Percentiles rank a stretch among this genome's conserved stretches.
These are phyloP conservation scores for Pseudanteris insignis DNA, from an alignment of 2,888 invertebrate species.

Conservation along the genomic window DNA sequence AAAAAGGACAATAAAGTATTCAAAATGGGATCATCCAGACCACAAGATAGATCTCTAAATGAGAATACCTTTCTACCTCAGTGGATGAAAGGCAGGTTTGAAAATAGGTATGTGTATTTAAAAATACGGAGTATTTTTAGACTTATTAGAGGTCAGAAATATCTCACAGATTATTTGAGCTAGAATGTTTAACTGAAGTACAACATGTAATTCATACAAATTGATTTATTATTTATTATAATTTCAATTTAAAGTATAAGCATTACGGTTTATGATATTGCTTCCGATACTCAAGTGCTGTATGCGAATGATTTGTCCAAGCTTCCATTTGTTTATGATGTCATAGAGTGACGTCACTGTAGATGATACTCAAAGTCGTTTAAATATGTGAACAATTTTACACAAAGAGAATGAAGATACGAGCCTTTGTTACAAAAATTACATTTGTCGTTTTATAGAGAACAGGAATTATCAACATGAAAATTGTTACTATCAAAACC, in stretches of 20 bases:
- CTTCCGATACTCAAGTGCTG: no score
- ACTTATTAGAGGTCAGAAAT: no score
- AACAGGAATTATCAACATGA: no score
- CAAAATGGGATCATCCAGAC: constrained; percentile 60
- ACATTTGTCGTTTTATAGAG: no score
- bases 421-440: constrained; percentile 20
- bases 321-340: constrained; percentile 19
- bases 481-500: no score
- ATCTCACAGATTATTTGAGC: no score
- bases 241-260: not conserved
- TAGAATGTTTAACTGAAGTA: no score
- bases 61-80: constrained; percentile 73
- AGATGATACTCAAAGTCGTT: not conserved
- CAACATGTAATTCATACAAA: no score
- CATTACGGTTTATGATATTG: no score
- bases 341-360: constrained; percentile 16
- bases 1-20: constrained; percentile 3
- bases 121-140: not conserved
- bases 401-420: constrained; percentile 7
- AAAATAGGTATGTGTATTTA: constrained; percentile 68
- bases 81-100: constrained; percentile 79
- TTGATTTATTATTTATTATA: no score
- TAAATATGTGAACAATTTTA: constrained; percentile 3
- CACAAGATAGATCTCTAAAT: constrained; percentile 58
- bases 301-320: constrained; percentile 2